Conservation (phyloP, 2,888 invertebrate genomes). For the Leptinotarsa haldemani region DNA sequence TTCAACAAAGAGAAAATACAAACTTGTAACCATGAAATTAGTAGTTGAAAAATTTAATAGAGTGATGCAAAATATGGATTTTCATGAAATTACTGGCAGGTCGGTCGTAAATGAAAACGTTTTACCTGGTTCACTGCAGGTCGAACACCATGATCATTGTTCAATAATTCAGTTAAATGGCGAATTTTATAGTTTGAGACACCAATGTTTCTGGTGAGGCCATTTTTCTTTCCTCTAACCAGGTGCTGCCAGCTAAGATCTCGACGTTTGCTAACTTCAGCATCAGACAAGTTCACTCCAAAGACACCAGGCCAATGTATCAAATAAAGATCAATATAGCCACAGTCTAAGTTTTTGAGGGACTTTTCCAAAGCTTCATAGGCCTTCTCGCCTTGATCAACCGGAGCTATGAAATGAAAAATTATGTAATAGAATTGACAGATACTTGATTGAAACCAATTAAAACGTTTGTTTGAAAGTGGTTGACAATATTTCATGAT, state of each 20-base stretch:
- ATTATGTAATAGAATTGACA: not conserved
- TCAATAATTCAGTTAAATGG: constrained; percentile 76
- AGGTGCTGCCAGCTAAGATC: constrained; percentile 77
- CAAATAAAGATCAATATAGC: constrained; percentile 82
- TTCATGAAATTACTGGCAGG: too few species aligned
- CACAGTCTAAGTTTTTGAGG: constrained; percentile 71
- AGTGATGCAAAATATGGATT: too few species aligned
- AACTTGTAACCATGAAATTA: too few species aligned
- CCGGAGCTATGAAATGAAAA: constrained; percentile 66
- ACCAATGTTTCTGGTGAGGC: constrained; percentile 76
- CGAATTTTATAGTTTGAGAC: constrained; percentile 82
- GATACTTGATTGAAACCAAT: too few species aligned
- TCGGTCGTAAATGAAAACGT: not conserved
- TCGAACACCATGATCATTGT: constrained; percentile 67
- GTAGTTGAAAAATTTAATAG: too few species aligned
- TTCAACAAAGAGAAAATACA: too few species aligned
- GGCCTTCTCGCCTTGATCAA: constrained; percentile 70
- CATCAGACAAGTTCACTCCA: constrained; percentile 69
- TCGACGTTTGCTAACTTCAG: constrained; percentile 70
- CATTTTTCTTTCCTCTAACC: constrained; percentile 73
- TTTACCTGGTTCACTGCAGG: constrained; percentile 82
- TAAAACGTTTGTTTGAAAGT: too few species aligned
- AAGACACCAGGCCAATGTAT: constrained; percentile 85
- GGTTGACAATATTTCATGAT: too few species aligned
- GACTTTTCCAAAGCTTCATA: constrained; percentile 71